These are phyloP conservation scores for Drosophila nigromelanica DNA, from an alignment of 1,140 invertebrate species.

Conservation along the genomic window DNA sequence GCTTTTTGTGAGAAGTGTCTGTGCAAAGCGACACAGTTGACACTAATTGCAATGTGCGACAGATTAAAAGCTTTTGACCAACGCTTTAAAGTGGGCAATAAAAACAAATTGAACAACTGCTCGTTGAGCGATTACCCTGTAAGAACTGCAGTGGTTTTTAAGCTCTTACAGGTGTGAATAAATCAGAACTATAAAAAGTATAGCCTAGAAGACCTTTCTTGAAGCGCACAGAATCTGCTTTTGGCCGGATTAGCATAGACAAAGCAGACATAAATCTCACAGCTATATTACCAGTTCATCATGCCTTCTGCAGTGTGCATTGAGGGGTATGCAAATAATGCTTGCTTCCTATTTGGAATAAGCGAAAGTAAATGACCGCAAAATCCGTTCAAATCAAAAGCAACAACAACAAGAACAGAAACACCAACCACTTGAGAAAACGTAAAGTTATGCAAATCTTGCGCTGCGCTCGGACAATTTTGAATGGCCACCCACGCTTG, in stretches of 20 bases:
- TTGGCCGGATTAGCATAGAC: too few relatives aligned
- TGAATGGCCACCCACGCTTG: conserved; percentile 39
- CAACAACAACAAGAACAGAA: conserved; percentile 22
- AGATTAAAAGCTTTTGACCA: conserved; percentile 58
- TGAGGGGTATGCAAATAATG: conserved; percentile 3
- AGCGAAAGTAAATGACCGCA: conserved; percentile 55
- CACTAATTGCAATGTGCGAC: conserved; percentile 71
- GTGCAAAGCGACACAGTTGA: conserved; percentile 33
- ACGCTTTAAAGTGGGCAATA: conserved; percentile 56
- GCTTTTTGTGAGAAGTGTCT: conserved; percentile 22
- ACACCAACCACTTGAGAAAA: conserved; percentile 20
- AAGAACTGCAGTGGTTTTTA: conserved; percentile 1
- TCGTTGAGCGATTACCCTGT: conserved; percentile 7
- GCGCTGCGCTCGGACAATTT: conserved; percentile 50
- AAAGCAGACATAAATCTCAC: too few relatives aligned
- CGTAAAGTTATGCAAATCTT: conserved; percentile 59
- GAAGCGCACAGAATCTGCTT: too few relatives aligned
- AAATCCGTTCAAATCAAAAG: conserved; percentile 49
- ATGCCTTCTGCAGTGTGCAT: background rate
- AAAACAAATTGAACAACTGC: conserved; percentile 31
- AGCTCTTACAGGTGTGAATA: background rate
- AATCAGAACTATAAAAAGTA: too few relatives aligned
- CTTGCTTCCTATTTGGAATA: conserved; percentile 8
- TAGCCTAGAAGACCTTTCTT: too few relatives aligned
- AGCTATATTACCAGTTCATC: background rate